Percentiles rank a stretch among this genome's conserved stretches.
These are phyloP conservation scores for Decapterus maruadsi DNA, from an alignment of 2,797 vertebrate genomes.

Conservation along the genomic window DNA sequence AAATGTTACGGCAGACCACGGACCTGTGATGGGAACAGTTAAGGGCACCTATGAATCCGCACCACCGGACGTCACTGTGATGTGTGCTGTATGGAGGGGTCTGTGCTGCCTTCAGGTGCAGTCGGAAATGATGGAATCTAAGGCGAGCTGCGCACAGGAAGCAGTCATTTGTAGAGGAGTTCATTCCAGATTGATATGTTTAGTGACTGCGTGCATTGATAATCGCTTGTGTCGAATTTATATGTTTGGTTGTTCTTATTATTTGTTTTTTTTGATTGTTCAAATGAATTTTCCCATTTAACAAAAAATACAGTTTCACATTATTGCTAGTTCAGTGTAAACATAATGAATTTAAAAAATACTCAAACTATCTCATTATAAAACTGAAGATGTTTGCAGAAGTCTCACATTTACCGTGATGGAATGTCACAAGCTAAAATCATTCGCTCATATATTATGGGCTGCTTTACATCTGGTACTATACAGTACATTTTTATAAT, in stretches of 20 bases:
- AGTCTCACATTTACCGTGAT: not conserved
- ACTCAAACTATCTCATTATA: no score
- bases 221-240: not conserved
- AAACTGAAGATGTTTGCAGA: no score
- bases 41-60: conserved; percentile 65
- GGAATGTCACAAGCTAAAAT: not conserved
- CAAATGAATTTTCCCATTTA: not conserved
- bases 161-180: not conserved
- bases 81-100: conserved; percentile 53
- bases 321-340: not conserved
- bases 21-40: conserved; percentile 17
- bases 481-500: no score
- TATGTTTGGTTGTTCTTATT: not conserved
- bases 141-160: not conserved
- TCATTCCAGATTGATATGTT: not conserved
- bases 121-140: conserved; percentile 8
- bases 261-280: not conserved
- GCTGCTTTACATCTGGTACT: no score
- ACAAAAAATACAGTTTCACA: not conserved
- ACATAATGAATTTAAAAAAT: no score
- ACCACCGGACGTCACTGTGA: conserved; percentile 73
- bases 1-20: not conserved
- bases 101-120: conserved; percentile 60
- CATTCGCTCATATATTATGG: no score
- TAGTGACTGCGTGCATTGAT: not conserved